Evolutionary conservation across 2,888 invertebrate genomes (phyloP).

Genomic region (Fissipunctia ypsillon): DNA sequence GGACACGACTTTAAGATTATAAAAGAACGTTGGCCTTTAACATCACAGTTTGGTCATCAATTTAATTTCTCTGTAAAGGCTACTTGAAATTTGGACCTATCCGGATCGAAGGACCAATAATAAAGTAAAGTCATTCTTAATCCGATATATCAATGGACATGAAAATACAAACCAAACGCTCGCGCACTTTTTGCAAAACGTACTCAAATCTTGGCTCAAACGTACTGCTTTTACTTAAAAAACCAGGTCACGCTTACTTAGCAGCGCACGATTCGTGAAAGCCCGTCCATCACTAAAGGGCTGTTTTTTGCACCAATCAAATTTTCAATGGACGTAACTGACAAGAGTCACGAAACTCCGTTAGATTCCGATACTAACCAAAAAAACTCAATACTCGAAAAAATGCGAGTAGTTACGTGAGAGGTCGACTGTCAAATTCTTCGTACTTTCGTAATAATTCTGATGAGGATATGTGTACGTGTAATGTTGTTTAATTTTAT

Average conservation of each 20-base stretch:
- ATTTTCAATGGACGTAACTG: constrained; percentile 35
- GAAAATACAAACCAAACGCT: too few species aligned
- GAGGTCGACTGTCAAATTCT: constrained; percentile 43
- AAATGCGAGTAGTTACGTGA: constrained; percentile 50
- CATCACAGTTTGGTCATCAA: not conserved
- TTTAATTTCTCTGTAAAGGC: not conserved
- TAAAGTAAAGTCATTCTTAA: not conserved
- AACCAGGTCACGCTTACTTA: constrained; percentile 6
- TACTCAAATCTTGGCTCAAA: not conserved
- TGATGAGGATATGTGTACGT: constrained; percentile 34
- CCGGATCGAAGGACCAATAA: not conserved
- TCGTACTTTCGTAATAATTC: constrained; percentile 34
- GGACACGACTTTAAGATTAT: not conserved
- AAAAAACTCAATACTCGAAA: constrained; percentile 30
- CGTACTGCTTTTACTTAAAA: not conserved
- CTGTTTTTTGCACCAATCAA: constrained; percentile 46
- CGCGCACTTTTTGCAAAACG: not conserved
- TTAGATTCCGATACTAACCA: constrained; percentile 22
- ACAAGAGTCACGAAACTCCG: constrained; percentile 39
- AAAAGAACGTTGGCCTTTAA: not conserved
- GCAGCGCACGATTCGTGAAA: constrained; percentile 32
- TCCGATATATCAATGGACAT: not conserved
- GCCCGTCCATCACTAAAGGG: constrained; percentile 41
- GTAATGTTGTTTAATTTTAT: constrained; percentile 32
- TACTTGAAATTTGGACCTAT: not conserved